phyloP scores from a whole-genome alignment of 2,113 vertebrate species.

The Apeltes quadracus region DNA sequence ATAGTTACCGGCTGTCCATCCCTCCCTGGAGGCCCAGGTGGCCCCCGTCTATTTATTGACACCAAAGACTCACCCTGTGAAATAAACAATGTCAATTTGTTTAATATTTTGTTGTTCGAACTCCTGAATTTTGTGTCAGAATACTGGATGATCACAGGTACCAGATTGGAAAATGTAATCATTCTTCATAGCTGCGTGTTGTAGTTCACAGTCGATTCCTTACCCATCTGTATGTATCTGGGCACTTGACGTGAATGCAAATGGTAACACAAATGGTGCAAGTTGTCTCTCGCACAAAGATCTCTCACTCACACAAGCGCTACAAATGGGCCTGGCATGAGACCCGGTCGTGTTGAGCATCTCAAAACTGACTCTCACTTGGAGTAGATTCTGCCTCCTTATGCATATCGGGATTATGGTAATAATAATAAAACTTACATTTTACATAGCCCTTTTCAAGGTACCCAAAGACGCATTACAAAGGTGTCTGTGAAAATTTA shows the following conservation, averaged over 20 bases:
- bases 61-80: slow-evolving; percentile 57
- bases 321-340: background rate
- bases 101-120: background rate
- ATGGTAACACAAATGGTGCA: too few relatives aligned
- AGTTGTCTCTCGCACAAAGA: background rate
- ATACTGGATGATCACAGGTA: background rate
- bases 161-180: background rate
- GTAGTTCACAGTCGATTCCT: background rate
- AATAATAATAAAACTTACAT: too few relatives aligned
- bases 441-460: too few relatives aligned
- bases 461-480: background rate
- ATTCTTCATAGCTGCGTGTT: background rate
- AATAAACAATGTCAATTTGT: background rate
- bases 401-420: background rate
- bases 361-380: background rate
- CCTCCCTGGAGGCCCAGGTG: slow-evolving; percentile 46
- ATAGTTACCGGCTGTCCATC: slow-evolving; percentile 50
- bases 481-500: background rate
- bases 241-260: slow-evolving; percentile 8
- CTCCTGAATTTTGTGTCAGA: background rate
- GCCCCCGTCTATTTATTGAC: background rate
- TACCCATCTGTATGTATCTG: slow-evolving; percentile 9
- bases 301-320: background rate
- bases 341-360: background rate
- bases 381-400: background rate